Percentiles rank a stretch among this genome's conserved stretches.
phyloP scores from a whole-genome alignment of 2,113 vertebrate species.

The Chloropsis cyanopogon region DNA sequence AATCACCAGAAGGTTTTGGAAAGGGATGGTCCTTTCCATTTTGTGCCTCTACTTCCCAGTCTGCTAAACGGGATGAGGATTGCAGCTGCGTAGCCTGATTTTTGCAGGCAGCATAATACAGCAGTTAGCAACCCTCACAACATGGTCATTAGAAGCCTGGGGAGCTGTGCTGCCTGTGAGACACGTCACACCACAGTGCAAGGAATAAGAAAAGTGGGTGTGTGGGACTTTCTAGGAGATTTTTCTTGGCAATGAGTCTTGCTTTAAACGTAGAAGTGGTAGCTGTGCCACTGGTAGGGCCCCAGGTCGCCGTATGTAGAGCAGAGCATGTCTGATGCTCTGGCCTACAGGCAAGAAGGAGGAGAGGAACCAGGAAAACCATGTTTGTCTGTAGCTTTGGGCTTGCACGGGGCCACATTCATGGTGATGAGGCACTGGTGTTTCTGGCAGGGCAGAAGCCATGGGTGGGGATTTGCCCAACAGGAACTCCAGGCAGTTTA shows the following conservation, averaged over 20 bases:
- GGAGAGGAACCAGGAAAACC: constrained; percentile 18
- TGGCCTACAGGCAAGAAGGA: constrained; percentile 7
- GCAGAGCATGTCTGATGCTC: neutral
- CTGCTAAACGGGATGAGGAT: neutral
- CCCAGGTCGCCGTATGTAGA: accelerated
- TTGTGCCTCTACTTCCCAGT: neutral
- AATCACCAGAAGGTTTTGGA: neutral
- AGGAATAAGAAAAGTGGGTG: neutral
- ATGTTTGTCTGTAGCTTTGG: neutral
- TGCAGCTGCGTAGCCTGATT: neutral
- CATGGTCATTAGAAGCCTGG: neutral
- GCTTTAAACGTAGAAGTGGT: neutral
- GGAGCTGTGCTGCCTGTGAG: neutral
- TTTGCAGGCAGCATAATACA: neutral
- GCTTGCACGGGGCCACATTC: neutral
- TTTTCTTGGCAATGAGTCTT: neutral
- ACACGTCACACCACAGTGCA: accelerated
- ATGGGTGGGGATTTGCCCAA: neutral
- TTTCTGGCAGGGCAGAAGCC: constrained; percentile 7
- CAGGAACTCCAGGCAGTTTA: neutral
- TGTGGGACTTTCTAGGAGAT: neutral
- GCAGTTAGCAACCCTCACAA: neutral
- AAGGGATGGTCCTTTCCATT: neutral
- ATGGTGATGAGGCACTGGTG: neutral
- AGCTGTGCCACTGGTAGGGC: neutral